Evolutionary conservation across 2,888 invertebrate species (phyloP), one percentile per base, ranked within the genome.

Genomic region (Ashinkailepas kermadecensis): DNA sequence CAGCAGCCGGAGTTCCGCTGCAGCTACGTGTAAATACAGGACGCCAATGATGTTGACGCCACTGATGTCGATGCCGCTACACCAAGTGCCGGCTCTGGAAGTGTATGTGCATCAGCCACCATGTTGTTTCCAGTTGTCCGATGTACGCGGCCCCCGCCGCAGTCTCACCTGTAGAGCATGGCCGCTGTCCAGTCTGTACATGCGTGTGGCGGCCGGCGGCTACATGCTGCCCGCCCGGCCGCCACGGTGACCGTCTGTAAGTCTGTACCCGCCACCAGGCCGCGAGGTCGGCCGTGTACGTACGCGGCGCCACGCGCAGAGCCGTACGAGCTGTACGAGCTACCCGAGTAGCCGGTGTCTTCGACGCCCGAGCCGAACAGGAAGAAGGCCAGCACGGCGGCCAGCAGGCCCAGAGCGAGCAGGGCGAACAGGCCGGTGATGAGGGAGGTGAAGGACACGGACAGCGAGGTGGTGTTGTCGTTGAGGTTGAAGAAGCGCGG

Each of bases 401-500:
- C 58, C 13, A 78, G 78, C 58, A 78, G 57, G 58, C 57, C 78
- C 12, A 78, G 58, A 3, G 23, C 78, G 23, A 78, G 57, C 57
- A 78, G 78, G 23, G 58, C 58, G 23, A 78, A 13, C 78, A 78
- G 78, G 58, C 78, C 78, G 58, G 6, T 1, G n/a, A n/a, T 21
- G 58, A 78, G 78, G 12, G 57, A 58, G 78, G 78, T 23, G n/a
- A 78, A 13, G 57, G 78, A 78, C 2, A 78, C 58, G 78, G 78
- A n/a, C 58, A 78, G 57, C 57, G 78, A 78, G 78, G 78, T 78
- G n/a, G 78, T 56, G 78, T 56, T 56, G 78, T 18, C 11, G 58
- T 58, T n/a, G 58, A 56, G 1, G 23, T 58, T 58, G 57, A 83
- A 81, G 82, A 83, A 81, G 78, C 83, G 83, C 79, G 81, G 81